These are phyloP conservation scores for Scytalopus superciliaris DNA, from an alignment of 2,113 vertebrate genomes.

Conservation along the genomic window DNA sequence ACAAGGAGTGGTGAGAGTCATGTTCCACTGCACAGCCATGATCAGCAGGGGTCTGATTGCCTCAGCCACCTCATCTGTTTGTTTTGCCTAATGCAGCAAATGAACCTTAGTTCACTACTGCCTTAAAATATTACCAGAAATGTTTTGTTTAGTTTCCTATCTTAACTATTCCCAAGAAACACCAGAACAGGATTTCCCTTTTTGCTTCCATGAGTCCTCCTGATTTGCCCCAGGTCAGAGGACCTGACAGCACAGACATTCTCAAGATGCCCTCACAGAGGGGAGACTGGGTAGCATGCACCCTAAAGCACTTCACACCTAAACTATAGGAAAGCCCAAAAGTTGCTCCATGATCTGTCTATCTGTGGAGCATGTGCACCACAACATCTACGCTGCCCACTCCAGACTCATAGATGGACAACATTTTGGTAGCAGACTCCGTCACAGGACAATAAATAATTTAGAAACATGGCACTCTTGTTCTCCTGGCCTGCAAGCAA, in stretches of 20 bases:
- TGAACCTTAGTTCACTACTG: not conserved
- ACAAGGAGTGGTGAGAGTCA: not conserved
- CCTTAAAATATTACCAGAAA: not conserved
- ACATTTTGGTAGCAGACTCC: not conserved
- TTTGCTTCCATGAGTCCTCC: not conserved
- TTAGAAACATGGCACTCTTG: fast-evolving
- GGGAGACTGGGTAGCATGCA: not conserved
- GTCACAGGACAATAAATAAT: not conserved
- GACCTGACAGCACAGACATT: not conserved
- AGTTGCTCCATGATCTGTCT: fast-evolving
- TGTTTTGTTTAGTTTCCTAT: not conserved
- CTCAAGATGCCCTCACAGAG: not conserved
- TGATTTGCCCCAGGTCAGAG: not conserved
- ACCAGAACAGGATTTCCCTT: not conserved
- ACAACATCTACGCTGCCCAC: not conserved
- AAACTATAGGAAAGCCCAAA: not conserved
- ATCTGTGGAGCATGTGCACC: not conserved
- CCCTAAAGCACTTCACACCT: not conserved
- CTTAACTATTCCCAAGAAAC: not conserved
- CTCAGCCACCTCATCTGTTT: not conserved
- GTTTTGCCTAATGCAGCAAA: not conserved
- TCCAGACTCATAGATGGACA: not conserved
- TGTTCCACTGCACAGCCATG: fast-evolving
- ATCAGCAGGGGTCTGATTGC: not conserved
- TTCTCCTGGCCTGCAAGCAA: not conserved